Percentiles rank a stretch among this genome's conserved stretches.
Conservation (phyloP, 1,140 invertebrate species). For the Heliconius hermathena region DNA sequence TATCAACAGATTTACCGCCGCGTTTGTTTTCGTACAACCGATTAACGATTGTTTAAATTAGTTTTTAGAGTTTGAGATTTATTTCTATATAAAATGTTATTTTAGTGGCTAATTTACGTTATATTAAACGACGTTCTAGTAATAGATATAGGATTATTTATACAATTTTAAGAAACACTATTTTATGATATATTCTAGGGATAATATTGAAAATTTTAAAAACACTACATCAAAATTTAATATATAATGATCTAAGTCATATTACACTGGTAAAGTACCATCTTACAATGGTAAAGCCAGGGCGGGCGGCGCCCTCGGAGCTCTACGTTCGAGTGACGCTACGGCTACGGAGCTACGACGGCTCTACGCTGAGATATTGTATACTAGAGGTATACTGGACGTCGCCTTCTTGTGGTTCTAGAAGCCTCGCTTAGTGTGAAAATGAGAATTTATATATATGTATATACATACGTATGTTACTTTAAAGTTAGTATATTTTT, state of each 20-base stretch:
- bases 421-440: background rate
- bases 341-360: constrained; percentile 2
- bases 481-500: background rate
- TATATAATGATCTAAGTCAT: constrained; percentile 14
- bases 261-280: constrained; percentile 11
- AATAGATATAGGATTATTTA: background rate
- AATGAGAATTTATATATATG: background rate
- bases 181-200: background rate
- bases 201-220: background rate
- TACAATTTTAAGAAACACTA: background rate
- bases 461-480: background rate
- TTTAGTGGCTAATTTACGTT: background rate
- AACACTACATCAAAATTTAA: background rate
- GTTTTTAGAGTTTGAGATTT: constrained; percentile 51
- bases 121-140: background rate
- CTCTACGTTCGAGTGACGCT: constrained; percentile 54
- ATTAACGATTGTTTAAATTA: constrained; percentile 57
- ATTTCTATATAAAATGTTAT: constrained; percentile 38
- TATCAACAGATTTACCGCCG: background rate
- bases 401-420: background rate
- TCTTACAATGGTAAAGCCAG: constrained; percentile 18
- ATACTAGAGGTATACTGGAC: background rate
- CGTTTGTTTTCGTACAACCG: constrained; percentile 54
- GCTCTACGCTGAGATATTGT: constrained; percentile 4
- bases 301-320: constrained; percentile 56